Evolutionary conservation across 2,113 vertebrate genomes (phyloP), one percentile per base, ranked within the genome.

Genomic region (Bettongia penicillata): DNA sequence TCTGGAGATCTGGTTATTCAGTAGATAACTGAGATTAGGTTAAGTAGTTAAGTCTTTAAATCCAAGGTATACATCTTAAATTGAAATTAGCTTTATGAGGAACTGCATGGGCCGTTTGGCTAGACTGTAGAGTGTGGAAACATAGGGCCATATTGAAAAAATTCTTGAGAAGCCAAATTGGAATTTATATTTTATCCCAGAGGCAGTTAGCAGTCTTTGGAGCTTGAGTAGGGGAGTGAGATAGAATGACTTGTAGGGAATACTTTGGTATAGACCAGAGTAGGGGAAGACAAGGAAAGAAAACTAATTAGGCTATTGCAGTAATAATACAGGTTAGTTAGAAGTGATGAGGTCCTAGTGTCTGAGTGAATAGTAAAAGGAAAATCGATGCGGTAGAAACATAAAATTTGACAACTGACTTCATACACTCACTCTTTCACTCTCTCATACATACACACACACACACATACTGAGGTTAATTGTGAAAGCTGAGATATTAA

Each of bases 21-120:
- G 47, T 95, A 91, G 28, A 92, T 68, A 93, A 93, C 37, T 93
- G 91, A 91, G 52, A 57, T 89, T 61, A 89, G 26, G 37, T 77
- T 53, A 91, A 24, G 26, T 49, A 47, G 37, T 61, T 31, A 91
- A 95, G 37, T 95, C 92, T 91, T 89, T 51, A 94, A 95, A 43
- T 91, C n/a, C n/a, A 23, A 43, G n/a, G 9, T n/a, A 84, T 84
- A 43, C 53, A 55, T 5, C 23, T 84, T 84, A 84, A 23, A 68
- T 12, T 68, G 28, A 68, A 61, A 68, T 55, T 37, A 68, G 12
- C 31, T 68, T 84, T 43, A 14, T 43, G n/a, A 84, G 68, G 68
- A 84, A 43, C 68, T 84, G 16, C 1, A 0, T 22, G 19, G 9
- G 68, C 37, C 31, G 8, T 23, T 43, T 43, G 68, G 68, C 68